phyloP scores from a whole-genome alignment of 2,888 invertebrate genomes.

The Eretmocerus hayati region DNA sequence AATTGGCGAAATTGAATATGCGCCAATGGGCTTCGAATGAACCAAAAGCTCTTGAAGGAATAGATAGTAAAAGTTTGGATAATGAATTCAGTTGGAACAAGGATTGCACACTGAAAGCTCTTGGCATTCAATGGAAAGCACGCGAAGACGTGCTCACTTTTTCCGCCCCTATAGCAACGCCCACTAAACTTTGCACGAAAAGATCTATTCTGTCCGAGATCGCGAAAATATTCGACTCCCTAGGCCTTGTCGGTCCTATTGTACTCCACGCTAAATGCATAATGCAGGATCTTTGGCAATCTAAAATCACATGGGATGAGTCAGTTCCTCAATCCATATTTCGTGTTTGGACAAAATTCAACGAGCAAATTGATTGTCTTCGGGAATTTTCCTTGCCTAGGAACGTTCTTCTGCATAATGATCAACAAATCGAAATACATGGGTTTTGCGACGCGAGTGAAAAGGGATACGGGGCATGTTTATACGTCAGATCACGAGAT shows the following conservation, averaged over 20 bases:
- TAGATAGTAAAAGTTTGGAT: conserved; percentile 4
- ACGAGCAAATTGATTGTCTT: background rate
- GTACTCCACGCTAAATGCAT: background rate
- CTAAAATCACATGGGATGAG: background rate
- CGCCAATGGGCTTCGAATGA: conserved; percentile 11
- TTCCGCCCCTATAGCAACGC: no score
- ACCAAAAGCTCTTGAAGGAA: background rate
- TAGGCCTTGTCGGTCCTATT: background rate
- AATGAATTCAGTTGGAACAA: conserved; percentile 1
- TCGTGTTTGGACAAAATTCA: background rate
- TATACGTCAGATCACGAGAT: conserved; percentile 9
- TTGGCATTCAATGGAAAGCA: conserved; percentile 21
- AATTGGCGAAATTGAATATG: background rate
- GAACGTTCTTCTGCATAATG: background rate
- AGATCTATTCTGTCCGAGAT: background rate
- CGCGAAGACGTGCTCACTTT: conserved; percentile 17
- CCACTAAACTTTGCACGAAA: background rate
- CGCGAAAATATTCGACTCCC: conserved; percentile 1
- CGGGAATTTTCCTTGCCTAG: background rate
- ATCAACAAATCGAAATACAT: conserved; percentile 17
- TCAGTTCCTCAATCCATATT: background rate
- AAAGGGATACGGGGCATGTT: conserved; percentile 18
- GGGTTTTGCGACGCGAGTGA: conserved; percentile 23
- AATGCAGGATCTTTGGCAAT: background rate
- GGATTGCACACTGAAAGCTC: conserved; percentile 16